Base-by-base conservation (phyloP, 2,888 invertebrate genomes). In the Gonocerus acuteangulatus region DNA sequence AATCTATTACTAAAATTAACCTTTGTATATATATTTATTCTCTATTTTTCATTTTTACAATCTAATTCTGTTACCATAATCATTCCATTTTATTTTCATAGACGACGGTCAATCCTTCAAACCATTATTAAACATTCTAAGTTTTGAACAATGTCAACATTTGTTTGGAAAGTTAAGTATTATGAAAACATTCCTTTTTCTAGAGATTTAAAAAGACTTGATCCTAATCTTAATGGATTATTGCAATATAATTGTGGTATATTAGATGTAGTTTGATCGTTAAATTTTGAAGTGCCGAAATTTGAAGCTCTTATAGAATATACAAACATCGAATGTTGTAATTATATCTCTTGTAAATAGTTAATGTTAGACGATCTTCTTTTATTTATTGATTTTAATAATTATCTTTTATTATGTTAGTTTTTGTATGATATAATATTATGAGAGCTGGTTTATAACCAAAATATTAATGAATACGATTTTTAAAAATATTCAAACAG, bases 321-420 rank as follows among this genome's bases (percentile, higher is more conserved):
- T 57, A 47, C 44, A 15, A 44, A 63, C 63, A 63, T 63, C 63
- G 63, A 63, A 63, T 63, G 44, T 48, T 59, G 48, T 48, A 59
- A 48, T 34, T 48, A 44, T 27, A 19, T 19, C n/a, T 48, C 39
- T 21, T 59, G 59, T 59, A 59, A 59, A 59, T 59, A 59, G 22
- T 59, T 48, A 39, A 7, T 48, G 16, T 27, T 59, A 59, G 57
- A 45, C 7, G 32, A 47, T 16, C 36, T 48, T 58, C n/a, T 47
- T 58, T 48, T 22, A 44, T 59, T 59, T 44, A 44, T 49, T 48
- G 22, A 22, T 48, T 48, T 59, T 39, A 21, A 47, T 23, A 59
- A 18, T 59, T 34, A 32, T n/a, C 42, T 32, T 45, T 32, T 32
- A 48, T 48, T 23, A 21, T 36, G 45, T 51, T 51, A 49, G 34